A percentile compares a stretch with the other conserved stretches of the same genome.
Conservation (phyloP, 1,140 invertebrate genomes). For the Yoshiicerus persimilis region DNA sequence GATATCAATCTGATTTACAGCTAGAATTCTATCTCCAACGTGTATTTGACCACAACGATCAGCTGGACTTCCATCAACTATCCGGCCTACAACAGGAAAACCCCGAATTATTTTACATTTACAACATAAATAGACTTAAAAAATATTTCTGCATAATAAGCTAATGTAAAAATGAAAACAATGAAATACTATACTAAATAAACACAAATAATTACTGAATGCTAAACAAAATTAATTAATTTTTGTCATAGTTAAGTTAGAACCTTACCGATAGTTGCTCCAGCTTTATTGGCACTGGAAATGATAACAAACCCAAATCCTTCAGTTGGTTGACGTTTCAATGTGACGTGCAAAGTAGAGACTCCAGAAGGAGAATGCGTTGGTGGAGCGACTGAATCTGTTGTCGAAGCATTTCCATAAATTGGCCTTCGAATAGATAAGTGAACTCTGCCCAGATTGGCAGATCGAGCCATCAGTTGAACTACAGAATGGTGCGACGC, state of each 20-base stretch:
- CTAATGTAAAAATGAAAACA: too few species aligned
- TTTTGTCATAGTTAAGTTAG: conserved; percentile 7
- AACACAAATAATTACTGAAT: background rate
- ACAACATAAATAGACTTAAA: too few species aligned
- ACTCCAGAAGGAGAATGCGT: conserved; percentile 24
- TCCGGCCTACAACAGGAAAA: conserved; percentile 62
- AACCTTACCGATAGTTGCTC: conserved; percentile 86
- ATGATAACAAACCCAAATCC: conserved; percentile 99
- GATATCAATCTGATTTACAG: conserved; percentile 92
- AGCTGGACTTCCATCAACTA: conserved; percentile 93
- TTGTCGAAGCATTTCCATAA: background rate
- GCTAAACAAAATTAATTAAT: background rate
- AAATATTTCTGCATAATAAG: too few species aligned
- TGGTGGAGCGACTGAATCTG: background rate
- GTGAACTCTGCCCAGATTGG: conserved; percentile 73
- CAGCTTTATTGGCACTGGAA: conserved; percentile 89
- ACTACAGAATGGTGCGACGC: conserved; percentile 88
- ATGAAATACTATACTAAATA: background rate
- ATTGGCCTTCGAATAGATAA: conserved; percentile 65
- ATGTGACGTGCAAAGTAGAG: conserved; percentile 76
- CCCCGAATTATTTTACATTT: background rate
- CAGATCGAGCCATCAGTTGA: conserved; percentile 80
- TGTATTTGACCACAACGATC: conserved; percentile 85
- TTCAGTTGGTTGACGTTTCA: conserved; percentile 87
- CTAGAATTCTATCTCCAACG: conserved; percentile 93